Conservation (phyloP, 2,888 invertebrate genomes). For the Amiota mariae region DNA sequence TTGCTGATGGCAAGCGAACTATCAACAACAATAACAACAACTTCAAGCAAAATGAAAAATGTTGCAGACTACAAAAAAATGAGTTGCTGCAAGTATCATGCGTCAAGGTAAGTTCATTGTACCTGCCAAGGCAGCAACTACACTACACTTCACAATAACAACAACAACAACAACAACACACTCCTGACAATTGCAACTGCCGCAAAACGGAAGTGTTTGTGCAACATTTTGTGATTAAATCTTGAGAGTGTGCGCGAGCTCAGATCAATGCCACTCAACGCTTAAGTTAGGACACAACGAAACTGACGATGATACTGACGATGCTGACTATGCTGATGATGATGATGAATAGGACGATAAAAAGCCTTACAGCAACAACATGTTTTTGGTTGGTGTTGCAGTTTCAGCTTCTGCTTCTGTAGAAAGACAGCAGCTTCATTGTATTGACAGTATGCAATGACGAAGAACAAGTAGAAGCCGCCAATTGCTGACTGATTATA, state of each 20-base stretch:
- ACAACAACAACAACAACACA: background rate
- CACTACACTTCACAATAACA: too few relatives aligned
- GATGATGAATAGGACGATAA: background rate
- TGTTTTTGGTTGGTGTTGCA: constrained; percentile 5
- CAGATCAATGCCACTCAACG: constrained; percentile 32
- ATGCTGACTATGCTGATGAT: background rate
- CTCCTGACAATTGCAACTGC: background rate
- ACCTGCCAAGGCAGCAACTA: constrained; percentile 21
- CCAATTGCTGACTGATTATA: constrained; percentile 19
- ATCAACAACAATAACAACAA: constrained; percentile 6
- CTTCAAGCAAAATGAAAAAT: constrained; percentile 23
- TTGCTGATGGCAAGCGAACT: constrained; percentile 1
- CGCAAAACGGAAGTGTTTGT: constrained; percentile 64
- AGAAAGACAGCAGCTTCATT: background rate
- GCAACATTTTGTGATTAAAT: constrained; percentile 44
- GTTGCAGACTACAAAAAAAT: constrained; percentile 17
- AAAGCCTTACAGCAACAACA: constrained; percentile 18
- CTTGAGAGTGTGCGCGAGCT: constrained; percentile 27
- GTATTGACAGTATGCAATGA: background rate
- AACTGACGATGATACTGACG: background rate
- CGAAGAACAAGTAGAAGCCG: background rate
- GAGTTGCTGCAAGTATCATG: constrained; percentile 2
- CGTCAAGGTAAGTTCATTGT: constrained; percentile 30
- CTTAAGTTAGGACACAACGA: background rate
- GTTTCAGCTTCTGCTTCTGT: background rate